Base-by-base conservation (phyloP, 2,888 invertebrate species). In the Euproctis similis region DNA sequence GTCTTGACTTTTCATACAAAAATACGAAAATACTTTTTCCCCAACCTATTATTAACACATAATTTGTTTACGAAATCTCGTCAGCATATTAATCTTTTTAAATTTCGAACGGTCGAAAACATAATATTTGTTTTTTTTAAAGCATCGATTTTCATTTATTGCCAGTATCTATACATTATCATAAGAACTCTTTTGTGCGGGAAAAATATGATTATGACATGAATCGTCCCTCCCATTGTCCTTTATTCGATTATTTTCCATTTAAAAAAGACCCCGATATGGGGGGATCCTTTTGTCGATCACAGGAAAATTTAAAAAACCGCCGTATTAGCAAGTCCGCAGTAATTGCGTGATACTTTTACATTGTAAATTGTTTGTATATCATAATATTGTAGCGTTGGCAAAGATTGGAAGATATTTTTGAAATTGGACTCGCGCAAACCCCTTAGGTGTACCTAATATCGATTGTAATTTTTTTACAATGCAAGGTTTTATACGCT, bases 121-220 rank as follows among this genome's bases (percentile, higher is more conserved):
- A n/a, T 36, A 42, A 46, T 54, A 62, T 62, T 43, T 48, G 34
- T 48, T 49, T 46, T 52, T 57, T 59, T 62, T 65, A 62, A 61
- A 63, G 53, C 50, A 46, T 60, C 64, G 73, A 72, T 73, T 78
- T 71, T 65, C 69, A 77, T 81, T 77, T 75, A 74, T 78, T 74
- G 73, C 64, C 57, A 56, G 65, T 42, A 47, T 65, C n/a, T n/a
- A n/a, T n/a, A 68, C 76, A 80, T 81, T 81, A 78, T 74, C 60
- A 73, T 71, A 72, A 76, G 73, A 67, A 74, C 68, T 71, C 76
- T 49, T 77, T 81, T 81, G 78, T 82, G 70, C 31, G 42, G 59
- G 63, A 71, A 80, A 81, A 81, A 81, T 80, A 81, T 78, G 78
- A 80, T 77, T 78, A 81, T 75, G 76, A 71, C 75, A 56, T 63